Evolutionary conservation across 2,888 invertebrate species (phyloP).

Genomic region (Ferdinandea cuprea): DNA sequence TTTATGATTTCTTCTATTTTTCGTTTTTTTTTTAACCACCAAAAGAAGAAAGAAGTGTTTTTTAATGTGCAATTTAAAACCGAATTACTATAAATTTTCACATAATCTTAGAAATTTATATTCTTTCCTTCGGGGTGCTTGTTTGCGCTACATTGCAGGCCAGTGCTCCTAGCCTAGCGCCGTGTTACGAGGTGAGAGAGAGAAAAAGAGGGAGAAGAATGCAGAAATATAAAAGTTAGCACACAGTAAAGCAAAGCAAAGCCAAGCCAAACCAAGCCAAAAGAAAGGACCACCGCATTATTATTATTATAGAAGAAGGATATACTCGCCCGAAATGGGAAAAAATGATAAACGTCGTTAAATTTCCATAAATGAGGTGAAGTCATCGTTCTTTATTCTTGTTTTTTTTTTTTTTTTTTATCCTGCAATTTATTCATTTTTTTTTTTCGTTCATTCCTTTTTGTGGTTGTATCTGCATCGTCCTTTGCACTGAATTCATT

Average conservation of each 20-base stretch:
- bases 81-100: conserved; percentile 58
- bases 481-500: conserved; percentile 71
- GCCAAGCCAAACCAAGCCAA: conserved; percentile 1
- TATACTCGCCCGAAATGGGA: conserved; percentile 38
- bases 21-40: background rate
- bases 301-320: conserved; percentile 27
- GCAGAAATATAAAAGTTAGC: conserved; percentile 26
- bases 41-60: conserved; percentile 33
- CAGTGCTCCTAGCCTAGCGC: conserved; percentile 8
- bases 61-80: conserved; percentile 60
- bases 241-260: too few relatives aligned
- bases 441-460: background rate
- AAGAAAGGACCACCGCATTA: conserved; percentile 8
- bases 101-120: conserved; percentile 59
- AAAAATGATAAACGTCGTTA: conserved; percentile 73
- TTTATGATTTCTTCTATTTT: background rate
- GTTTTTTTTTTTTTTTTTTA: conserved; percentile 40
- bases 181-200: conserved; percentile 2
- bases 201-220: too few relatives aligned
- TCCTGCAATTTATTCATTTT: conserved; percentile 63
- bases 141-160: conserved; percentile 12
- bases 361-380: conserved; percentile 72
- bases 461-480: conserved; percentile 52
- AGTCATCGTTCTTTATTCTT: conserved; percentile 60
- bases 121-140: conserved; percentile 15